Percentiles rank a stretch among this genome's conserved stretches.
phyloP scores from a whole-genome alignment of 2,888 invertebrate genomes.

The Lucinisca nassula region DNA sequence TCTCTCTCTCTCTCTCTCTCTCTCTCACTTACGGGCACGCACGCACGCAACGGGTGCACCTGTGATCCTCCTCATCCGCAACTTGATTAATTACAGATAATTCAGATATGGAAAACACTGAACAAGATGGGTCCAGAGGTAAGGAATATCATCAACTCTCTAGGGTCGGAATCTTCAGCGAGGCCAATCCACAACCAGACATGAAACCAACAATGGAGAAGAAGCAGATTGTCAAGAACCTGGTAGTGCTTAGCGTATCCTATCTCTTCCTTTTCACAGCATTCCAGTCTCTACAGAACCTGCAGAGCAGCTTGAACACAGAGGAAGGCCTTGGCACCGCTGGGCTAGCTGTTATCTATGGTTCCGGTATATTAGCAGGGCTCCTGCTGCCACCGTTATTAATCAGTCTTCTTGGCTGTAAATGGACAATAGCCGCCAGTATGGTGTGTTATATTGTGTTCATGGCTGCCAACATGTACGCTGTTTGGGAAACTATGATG shows the following conservation, averaged over 20 bases:
- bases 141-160: too few species aligned
- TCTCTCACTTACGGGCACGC: too few species aligned
- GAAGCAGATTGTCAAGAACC: conserved; percentile 94
- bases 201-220: conserved; percentile 50
- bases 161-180: neutral
- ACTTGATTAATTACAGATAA: too few species aligned
- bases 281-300: conserved; percentile 97
- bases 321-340: conserved; percentile 96
- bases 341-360: conserved; percentile 96
- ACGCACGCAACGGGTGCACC: too few species aligned
- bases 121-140: too few species aligned
- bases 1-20: too few species aligned
- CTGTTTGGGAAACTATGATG: conserved; percentile 93
- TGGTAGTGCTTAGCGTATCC: conserved; percentile 95
- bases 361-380: conserved; percentile 97
- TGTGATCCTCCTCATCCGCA: too few species aligned
- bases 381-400: conserved; percentile 92
- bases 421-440: conserved; percentile 97
- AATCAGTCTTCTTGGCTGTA: conserved; percentile 93
- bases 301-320: conserved; percentile 97
- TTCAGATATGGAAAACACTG: too few species aligned
- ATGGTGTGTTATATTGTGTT: conserved; percentile 98
- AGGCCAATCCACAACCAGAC: neutral
- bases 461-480: conserved; percentile 97
- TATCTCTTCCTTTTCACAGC: conserved; percentile 98